A percentile compares a stretch with the other conserved stretches of the same genome.
Evolutionary conservation across 2,797 vertebrate species (phyloP).

Genomic region (Numenius phaeopus): DNA sequence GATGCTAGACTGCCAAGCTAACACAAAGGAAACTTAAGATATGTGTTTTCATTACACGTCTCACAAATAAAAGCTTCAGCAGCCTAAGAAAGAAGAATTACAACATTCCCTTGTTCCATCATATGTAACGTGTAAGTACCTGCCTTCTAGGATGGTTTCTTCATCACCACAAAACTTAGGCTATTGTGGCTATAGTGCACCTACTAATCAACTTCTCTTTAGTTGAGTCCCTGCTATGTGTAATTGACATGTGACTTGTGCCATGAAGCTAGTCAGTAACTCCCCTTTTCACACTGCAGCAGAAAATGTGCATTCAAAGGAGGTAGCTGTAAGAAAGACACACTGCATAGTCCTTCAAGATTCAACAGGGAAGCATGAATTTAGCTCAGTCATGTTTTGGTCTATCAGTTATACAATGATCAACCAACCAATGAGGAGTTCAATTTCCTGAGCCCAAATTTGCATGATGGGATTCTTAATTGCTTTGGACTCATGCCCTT

Average conservation of each 20-base stretch:
- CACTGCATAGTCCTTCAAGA: neutral
- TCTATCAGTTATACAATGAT: neutral
- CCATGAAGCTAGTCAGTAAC: neutral
- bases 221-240: accelerated
- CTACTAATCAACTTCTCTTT: neutral
- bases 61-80: neutral
- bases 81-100: neutral
- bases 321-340: neutral
- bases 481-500: neutral
- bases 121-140: accelerated
- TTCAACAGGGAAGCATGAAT: neutral
- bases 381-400: neutral
- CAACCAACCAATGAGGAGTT: neutral
- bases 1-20: neutral
- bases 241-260: neutral
- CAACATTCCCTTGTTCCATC: neutral
- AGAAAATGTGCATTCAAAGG: neutral
- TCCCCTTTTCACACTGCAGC: neutral
- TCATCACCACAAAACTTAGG: neutral
- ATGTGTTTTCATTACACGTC: neutral
- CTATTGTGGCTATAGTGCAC: neutral
- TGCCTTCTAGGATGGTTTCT: neutral
- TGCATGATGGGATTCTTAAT: neutral
- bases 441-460: neutral
- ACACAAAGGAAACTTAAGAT: neutral